Percentiles rank a stretch among this genome's conserved stretches.
These are phyloP conservation scores for Diplodus puntazzo DNA, from an alignment of 2,797 vertebrate species.

Conservation along the genomic window DNA sequence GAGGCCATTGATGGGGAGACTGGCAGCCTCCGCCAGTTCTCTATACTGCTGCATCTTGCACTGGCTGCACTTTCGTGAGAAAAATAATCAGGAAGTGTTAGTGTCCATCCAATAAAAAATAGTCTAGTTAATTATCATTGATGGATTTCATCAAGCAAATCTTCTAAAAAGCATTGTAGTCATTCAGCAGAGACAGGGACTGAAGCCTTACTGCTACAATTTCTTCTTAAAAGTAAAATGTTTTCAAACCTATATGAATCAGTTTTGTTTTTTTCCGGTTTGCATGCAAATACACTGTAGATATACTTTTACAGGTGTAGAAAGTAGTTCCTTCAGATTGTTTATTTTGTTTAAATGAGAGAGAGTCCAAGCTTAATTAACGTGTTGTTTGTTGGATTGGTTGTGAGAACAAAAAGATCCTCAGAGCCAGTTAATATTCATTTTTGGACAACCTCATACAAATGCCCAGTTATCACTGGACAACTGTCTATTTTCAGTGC, in stretches of 20 bases:
- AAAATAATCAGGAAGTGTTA: conserved; percentile 1
- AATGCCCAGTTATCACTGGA: background rate
- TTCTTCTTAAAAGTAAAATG: background rate
- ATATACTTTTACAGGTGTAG: background rate
- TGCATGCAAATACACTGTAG: background rate
- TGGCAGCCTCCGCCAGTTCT: conserved; percentile 27
- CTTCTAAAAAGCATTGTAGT: background rate
- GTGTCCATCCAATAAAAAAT: background rate
- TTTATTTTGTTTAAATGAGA: background rate
- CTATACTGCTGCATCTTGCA: background rate
- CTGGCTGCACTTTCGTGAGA: background rate
- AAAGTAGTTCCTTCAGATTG: background rate
- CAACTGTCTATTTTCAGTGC: background rate
- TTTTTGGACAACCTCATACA: background rate
- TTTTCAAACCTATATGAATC: too few species aligned
- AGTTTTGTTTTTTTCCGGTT: too few species aligned
- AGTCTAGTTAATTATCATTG: background rate
- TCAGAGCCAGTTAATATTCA: background rate
- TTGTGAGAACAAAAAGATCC: background rate
- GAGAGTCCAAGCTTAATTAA: background rate
- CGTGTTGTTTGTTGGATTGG: too few species aligned
- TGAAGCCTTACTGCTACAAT: background rate
- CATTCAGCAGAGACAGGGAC: background rate
- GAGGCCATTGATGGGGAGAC: conserved; percentile 46
- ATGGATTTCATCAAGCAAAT: background rate